Evolutionary conservation across 2,113 vertebrate species (phyloP).

Genomic region (Clupea harengus): DNA sequence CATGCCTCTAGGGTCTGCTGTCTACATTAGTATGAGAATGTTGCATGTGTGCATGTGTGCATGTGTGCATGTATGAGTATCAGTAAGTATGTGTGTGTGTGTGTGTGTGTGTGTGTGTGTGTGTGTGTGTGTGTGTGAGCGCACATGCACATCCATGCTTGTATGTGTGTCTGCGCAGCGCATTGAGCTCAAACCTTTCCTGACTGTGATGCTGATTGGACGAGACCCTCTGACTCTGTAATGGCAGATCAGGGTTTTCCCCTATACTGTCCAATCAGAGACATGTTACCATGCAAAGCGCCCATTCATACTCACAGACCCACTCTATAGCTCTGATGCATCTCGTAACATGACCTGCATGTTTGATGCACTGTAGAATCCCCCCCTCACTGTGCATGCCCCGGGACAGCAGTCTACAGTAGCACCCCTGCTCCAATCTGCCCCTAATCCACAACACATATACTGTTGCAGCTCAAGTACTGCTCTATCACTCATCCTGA

Average conservation of each 20-base stretch:
- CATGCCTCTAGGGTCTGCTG: not conserved
- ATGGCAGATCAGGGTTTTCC: conserved; percentile 52
- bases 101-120: conserved; percentile 23
- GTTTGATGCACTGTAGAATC: not conserved
- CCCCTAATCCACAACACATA: not conserved
- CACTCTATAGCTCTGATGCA: not conserved
- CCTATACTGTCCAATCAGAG: conserved; percentile 59
- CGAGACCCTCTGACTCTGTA: conserved; percentile 39
- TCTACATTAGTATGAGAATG: not conserved
- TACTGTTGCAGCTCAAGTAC: not conserved
- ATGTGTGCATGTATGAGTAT: conserved; percentile 33
- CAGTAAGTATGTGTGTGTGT: not conserved
- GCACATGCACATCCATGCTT: not conserved
- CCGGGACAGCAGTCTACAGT: not conserved
- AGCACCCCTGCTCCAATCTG: not conserved
- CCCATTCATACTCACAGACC: conserved; percentile 28
- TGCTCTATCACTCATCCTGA: not conserved
- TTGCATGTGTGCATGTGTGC: not conserved
- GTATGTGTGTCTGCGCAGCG: not conserved
- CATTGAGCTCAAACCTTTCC: conserved; percentile 30
- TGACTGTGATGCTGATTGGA: conserved; percentile 57
- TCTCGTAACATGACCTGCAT: not conserved
- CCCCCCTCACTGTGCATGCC: not conserved
- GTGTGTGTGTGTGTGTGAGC: not conserved
- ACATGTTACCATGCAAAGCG: conserved; percentile 64